Evolutionary conservation across 2,113 vertebrate species (phyloP), one percentile per base, ranked within the genome.

Genomic region (Cinclus cinclus): DNA sequence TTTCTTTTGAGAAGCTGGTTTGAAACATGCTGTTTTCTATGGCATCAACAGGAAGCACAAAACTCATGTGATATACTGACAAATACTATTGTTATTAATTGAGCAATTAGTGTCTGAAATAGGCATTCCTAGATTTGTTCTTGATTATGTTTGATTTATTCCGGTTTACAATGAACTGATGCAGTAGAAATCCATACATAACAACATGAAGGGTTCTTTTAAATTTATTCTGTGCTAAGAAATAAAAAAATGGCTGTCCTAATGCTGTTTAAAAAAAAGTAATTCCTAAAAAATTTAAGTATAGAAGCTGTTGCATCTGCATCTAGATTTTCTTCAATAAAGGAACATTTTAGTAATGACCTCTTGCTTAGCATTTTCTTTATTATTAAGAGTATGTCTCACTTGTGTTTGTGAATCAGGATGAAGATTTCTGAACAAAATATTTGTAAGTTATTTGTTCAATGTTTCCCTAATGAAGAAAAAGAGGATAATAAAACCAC

Each of bases 401-500:
- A 62, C 85, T 96, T 55, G 13, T 80, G 69, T 95, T 96, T 94
- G 64, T 95, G 86, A 96, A 90, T 93, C 50, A 92, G 63, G 87
- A 76, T 97, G 65, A 83, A 83, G 68, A 60, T 82, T 87, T 95
- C 78, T 83, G 47, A 89, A 83, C 11, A 46, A 88, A 70, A 92
- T 94, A 71, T 84, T 73, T 21, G 27, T 80, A 3, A 92, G 46
- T 94, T 77, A 93, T 81, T 94, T 95, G 19, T 91, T 94, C 31
- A 7, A 25, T 91, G 22, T 96, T 92, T 96, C 77, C 90, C 90
- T 96, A 89, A 92, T 95, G 15, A 96, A 59, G 85, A 49, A 80
- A 71, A 27, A 33, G 20, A 14, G 10, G 58, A 56, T 62, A 59
- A 9, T 82, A 91, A 80, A 81, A 89, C 37, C 64, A 50, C 19